Base-by-base conservation (phyloP, 2,888 invertebrate genomes). In the Athalia rosae region DNA sequence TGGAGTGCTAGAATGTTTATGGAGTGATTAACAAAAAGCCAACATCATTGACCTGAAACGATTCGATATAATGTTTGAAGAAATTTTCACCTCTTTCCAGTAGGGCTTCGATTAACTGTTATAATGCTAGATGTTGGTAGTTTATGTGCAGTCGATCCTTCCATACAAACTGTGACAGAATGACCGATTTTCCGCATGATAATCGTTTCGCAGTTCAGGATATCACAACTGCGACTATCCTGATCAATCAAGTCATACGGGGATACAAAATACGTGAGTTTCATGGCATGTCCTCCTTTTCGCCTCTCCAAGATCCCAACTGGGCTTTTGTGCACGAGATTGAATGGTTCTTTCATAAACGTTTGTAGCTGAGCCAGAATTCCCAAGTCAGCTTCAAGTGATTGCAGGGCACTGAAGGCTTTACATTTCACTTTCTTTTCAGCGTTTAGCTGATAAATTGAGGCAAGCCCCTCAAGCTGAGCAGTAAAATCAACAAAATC, bases 341-440 rank as follows among this genome's bases (percentile, higher is more conserved):
- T 94, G 83, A 93, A 93, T 0, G 93, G 92, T 81, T 94, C 94
- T 89, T 95, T 93, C 87, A 95, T 93, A 84, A 94, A 94, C 77
- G 93, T 93, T 87, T 96, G 95, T 50, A 95, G 89, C 84, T 96
- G 95, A 58, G 95, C 95, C 81, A 98, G 90, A 71, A 94, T 94
- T 82, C 93, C 94, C 78, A 99, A 92, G 91, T 99, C 98, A 41
- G 95, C 94, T 91, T 98, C 98, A 84, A 99, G 92, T 50, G 97
- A 97, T 87, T 97, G 97, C 74, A 99, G 91, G 11, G 98, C 97
- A 86, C 96, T 95, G 87, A 97, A 98, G 3, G 98, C 98, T 91
- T 98, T 98, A 82, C 95, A 95, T 91, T 98, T 98, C 7, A 97
- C 94, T 91, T 97, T 98, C 88, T 98, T 98, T 87, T 99, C 98